Evolutionary conservation across 2,888 invertebrate species (phyloP), one percentile per base, ranked within the genome.

Genomic region (Neoaliturus tenellus): DNA sequence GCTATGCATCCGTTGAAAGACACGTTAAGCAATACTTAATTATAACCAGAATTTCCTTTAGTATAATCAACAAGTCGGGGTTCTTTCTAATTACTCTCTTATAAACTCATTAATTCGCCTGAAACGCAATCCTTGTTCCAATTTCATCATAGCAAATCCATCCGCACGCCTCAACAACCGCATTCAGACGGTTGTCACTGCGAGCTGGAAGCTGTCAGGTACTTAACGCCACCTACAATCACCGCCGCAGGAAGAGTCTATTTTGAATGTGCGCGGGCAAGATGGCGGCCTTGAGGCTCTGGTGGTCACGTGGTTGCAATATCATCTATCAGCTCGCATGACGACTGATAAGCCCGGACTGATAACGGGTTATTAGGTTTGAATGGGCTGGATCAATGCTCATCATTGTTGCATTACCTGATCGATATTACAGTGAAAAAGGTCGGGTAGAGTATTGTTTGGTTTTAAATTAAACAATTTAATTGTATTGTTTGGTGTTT

Each of bases 241-340:
- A 44, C 2, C 89, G 86, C 55, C 0, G 62, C 12, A 62, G 62
- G 62, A 62, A 62, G 62, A 62, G 62, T 62, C 62, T 62, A 62
- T 62, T 62, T 62, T 28, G 31, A 62, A 14, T 28, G 5, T 12
- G 31, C 62, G 51, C 62, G 51, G 55, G 62, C 62, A 62, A 62
- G 28, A 62, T 62, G 62, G 62, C 62, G 20, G 25, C 25, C 14
- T 2, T 14, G 25, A 5, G 3, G 51, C 23, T 20, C 4, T 23
- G 51, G 51, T 51, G 31, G 62, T 62, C 62, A 62, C 62, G 62
- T 62, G 55, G 62, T 62, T 31, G 23, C 10, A 14, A 31, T 62
- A 28, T 28, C 62, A 31, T 14, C 17, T 55, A 55, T 55, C 62
- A 12, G 62, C 17, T 62, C 17, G 28, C 62, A 31, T 62, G 62